Evolutionary conservation across 2,888 invertebrate genomes (phyloP).

Genomic region (Caenorhabditis sp.): DNA sequence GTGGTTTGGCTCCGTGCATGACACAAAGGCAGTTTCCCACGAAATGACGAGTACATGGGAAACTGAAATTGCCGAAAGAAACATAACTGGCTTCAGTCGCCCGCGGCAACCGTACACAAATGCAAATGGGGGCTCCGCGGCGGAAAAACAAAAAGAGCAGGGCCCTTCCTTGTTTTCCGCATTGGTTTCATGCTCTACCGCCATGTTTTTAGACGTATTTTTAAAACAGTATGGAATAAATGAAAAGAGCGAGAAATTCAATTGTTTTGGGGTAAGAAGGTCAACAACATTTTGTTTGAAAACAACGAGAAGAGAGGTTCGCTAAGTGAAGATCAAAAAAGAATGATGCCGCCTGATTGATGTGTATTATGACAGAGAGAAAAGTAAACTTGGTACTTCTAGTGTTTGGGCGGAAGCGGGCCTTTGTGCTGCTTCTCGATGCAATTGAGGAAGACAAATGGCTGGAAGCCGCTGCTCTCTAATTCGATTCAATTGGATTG

Average conservation of each 20-base stretch:
- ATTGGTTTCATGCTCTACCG: not conserved
- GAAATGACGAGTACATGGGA: conserved; percentile 13
- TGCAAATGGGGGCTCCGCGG: no score
- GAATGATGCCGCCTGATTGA: conserved; percentile 15
- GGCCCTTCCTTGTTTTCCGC: conserved; percentile 1
- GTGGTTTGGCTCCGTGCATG: no score
- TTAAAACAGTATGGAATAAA: not conserved
- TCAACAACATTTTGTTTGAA: not conserved
- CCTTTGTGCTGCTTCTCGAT: not conserved
- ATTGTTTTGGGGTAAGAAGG: not conserved
- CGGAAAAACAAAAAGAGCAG: not conserved
- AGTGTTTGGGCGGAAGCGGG: not conserved
- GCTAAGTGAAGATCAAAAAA: conserved; percentile 3
- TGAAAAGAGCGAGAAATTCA: not conserved
- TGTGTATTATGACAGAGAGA: conserved; percentile 23
- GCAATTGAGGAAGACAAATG: conserved; percentile 7
- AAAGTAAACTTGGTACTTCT: not conserved
- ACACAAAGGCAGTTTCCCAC: conserved; percentile 3
- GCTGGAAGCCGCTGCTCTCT: not conserved
- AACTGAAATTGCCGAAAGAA: not conserved
- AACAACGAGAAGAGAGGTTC: not conserved
- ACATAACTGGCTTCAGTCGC: conserved; percentile 1
- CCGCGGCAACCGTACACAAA: conserved; percentile 1
- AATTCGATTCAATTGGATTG: conserved; percentile 8
- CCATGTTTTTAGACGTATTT: not conserved